Conservation (phyloP, 2,113 vertebrate genomes). For the Perccottus glenii region DNA sequence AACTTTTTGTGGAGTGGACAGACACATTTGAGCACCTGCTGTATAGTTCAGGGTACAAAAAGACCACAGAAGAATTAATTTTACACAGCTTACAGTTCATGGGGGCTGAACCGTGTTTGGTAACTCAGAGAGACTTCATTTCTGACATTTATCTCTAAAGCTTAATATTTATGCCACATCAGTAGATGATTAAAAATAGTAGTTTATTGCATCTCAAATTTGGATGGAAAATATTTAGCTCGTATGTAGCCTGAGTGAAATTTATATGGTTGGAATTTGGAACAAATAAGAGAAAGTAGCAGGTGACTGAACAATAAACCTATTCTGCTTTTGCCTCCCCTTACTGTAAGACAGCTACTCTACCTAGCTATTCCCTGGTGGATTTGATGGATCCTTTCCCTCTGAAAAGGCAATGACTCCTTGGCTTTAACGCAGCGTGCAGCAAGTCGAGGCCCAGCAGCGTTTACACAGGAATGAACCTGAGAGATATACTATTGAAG, state of each 20-base stretch:
- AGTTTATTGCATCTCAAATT: too few species aligned
- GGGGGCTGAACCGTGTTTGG: too few species aligned
- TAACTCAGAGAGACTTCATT: too few species aligned
- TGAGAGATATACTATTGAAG: slow-evolving; percentile 60
- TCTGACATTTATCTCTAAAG: too few species aligned
- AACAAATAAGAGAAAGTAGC: slow-evolving; percentile 33
- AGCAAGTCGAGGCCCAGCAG: slow-evolving; percentile 60
- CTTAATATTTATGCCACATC: too few species aligned
- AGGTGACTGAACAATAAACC: slow-evolving; percentile 72
- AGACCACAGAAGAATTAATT: slow-evolving; percentile 60
- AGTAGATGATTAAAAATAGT: too few species aligned
- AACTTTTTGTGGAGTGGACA: slow-evolving; percentile 42
- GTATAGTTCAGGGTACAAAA: slow-evolving; percentile 45
- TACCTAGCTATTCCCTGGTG: slow-evolving; percentile 72
- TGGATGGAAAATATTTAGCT: too few species aligned
- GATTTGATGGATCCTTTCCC: slow-evolving; percentile 78
- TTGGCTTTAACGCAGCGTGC: slow-evolving; percentile 68
- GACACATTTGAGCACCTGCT: slow-evolving; percentile 45
- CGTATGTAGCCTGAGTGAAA: slow-evolving; percentile 13
- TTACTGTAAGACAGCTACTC: slow-evolving; percentile 71
- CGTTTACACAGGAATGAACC: slow-evolving; percentile 75
- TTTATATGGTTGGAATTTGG: slow-evolving; percentile 35
- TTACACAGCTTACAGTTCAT: slow-evolving; percentile 27
- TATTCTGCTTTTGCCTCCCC: slow-evolving; percentile 68
- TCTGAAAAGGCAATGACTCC: slow-evolving; percentile 70